phyloP scores from a whole-genome alignment of 35 echinoderm and acorn worm genomes.

The Lytechinus variegatus region DNA sequence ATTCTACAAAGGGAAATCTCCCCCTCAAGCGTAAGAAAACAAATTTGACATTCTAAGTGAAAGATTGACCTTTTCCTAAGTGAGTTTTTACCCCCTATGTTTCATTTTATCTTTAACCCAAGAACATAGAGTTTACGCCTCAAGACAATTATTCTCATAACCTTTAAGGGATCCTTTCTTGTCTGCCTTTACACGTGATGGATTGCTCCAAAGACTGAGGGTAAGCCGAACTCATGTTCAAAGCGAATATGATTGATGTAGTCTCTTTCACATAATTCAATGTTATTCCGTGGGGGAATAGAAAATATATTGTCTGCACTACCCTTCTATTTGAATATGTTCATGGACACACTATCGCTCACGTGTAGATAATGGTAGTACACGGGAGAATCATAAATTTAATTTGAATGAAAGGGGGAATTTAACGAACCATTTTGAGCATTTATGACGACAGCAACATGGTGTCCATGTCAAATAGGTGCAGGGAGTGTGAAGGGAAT shows the following conservation, averaged over 20 bases:
- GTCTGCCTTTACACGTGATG: not conserved
- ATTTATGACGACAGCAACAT: not conserved
- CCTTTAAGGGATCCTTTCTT: not conserved
- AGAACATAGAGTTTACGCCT: not conserved
- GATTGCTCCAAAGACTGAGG: not conserved
- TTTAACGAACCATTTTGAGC: not conserved
- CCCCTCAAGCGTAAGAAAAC: not conserved
- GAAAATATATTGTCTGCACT: not conserved
- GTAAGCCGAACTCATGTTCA: not conserved
- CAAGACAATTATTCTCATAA: not conserved
- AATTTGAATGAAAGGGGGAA: not conserved
- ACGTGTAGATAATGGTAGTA: not conserved
- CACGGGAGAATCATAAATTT: not conserved
- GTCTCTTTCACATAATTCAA: not conserved
- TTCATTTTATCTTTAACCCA: not conserved
- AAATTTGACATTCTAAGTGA: not conserved
- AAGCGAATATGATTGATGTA: not conserved
- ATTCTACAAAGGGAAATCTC: not conserved
- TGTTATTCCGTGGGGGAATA: not conserved
- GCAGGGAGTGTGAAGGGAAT: not conserved
- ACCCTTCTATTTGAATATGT: not conserved
- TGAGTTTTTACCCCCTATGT: not conserved
- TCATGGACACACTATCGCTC: not conserved
- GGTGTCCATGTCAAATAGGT: not conserved
- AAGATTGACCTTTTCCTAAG: not conserved